A percentile compares a stretch with the other conserved stretches of the same genome.
These are phyloP conservation scores for Camelus bactrianus DNA, from an alignment of 2,113 vertebrate genomes.

Conservation along the genomic window DNA sequence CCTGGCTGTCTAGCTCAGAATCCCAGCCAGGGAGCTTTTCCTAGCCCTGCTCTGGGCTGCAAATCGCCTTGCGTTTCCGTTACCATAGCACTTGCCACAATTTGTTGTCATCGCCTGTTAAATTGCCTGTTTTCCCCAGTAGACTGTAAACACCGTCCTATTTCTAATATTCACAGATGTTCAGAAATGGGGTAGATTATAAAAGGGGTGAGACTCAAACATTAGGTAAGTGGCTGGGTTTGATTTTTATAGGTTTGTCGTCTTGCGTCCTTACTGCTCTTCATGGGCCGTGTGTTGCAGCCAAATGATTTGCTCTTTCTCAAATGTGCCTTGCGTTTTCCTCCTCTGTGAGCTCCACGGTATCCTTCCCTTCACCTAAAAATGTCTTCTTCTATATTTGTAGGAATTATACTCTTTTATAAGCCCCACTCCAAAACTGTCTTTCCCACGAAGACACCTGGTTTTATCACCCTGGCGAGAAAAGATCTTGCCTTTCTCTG, in stretches of 20 bases:
- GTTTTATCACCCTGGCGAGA: background rate
- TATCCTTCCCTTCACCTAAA: background rate
- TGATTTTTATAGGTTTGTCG: background rate
- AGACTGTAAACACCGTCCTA: slow-evolving; percentile 20
- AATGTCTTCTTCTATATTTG: background rate
- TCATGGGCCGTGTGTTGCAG: background rate
- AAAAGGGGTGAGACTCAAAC: background rate
- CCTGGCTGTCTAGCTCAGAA: background rate
- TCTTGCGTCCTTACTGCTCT: background rate
- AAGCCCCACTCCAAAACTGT: background rate
- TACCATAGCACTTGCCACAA: background rate
- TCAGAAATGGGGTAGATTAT: background rate
- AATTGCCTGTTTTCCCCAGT: slow-evolving; percentile 13
- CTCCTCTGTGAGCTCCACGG: background rate
- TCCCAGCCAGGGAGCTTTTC: background rate
- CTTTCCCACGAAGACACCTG: background rate
- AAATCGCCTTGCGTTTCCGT: slow-evolving; percentile 27
- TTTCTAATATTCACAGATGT: slow-evolving; percentile 40
- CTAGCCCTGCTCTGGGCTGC: background rate
- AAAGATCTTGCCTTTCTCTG: background rate
- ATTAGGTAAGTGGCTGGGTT: background rate
- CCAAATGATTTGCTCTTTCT: slow-evolving; percentile 3
- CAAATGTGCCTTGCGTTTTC: background rate
- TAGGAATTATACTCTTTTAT: background rate
- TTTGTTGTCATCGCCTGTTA: slow-evolving; percentile 36